phyloP scores from a whole-genome alignment of 2,797 vertebrate genomes.

The Aplochiton taeniatus region DNA sequence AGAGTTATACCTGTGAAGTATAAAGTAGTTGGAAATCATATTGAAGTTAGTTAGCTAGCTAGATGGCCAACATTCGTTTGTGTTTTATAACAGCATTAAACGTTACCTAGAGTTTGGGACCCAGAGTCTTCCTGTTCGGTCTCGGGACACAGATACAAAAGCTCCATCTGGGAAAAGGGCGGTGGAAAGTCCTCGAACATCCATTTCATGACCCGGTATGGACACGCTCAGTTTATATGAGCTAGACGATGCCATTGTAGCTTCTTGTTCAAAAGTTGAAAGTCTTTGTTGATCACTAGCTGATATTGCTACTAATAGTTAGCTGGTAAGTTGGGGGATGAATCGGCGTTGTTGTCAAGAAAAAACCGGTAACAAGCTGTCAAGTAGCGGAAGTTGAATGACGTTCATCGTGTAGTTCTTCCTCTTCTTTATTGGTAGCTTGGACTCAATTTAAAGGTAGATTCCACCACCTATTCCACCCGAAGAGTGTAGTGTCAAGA shows the following conservation, averaged over 20 bases:
- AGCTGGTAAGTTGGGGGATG: no score
- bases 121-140: conserved; percentile 93
- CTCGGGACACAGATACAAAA: conserved; percentile 94
- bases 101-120: conserved; percentile 85
- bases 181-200: conserved; percentile 85
- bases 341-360: conserved; percentile 60
- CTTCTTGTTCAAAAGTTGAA: background rate
- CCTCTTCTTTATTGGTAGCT: no score
- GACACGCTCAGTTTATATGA: conserved; percentile 89
- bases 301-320: no score
- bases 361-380: conserved; percentile 48
- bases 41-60: no score
- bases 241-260: conserved; percentile 71
- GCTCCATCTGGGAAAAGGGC: conserved; percentile 80
- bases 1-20: no score
- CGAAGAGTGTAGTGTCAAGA: no score
- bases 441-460: no score
- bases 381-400: conserved; percentile 49
- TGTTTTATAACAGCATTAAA: no score
- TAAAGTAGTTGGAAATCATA: no score
- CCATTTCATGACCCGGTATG: conserved; percentile 88
- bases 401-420: no score
- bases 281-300: no score
- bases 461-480: no score
- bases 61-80: background rate